Base-by-base conservation (phyloP, 1,140 invertebrate species). In the Popillia japonica region DNA sequence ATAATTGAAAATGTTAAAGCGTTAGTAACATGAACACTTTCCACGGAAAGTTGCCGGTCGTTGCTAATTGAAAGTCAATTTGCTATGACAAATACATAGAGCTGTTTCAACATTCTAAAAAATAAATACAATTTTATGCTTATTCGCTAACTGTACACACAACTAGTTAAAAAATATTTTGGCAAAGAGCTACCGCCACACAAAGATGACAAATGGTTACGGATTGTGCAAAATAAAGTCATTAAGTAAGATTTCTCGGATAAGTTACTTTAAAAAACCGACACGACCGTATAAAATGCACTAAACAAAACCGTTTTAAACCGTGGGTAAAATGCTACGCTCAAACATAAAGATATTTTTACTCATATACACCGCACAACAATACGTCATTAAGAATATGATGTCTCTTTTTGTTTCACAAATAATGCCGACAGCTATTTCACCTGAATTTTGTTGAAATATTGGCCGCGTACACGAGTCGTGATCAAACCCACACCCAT, bases 221-320 rank as follows among this genome's bases (percentile, higher is more conserved):
- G 61, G 27, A 20, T 20, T 27, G 61, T 27, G 61, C 61, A 27
- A 68, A 68, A 68, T 68, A 68, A 68, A 23, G 61, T 68, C 61
- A 68, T 68, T 68, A 68, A 68, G 22, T 34, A 34, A 34, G 27
- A 68, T 68, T 68, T 68, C 61, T 68, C 61, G 61, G 61, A 68
- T 68, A 68, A 68, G 61, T 22, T 22, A 22, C 14, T 34, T 68
- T 68, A 68, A 68, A 55, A 68, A 68, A 68, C 61, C 20, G 61
- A 34, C 61, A 68, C 61, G 61, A 68, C 61, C 61, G 27, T 68
- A 68, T 68, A 68, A 68, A 68, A 68, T 68, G 61, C 48, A 17
- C 48, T 55, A 55, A 55, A 55, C 48, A 55, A 55, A 55, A 55
- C 61, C 61, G 61, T 68, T 27, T 68, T 68, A 68, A 68, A 68